Percentiles rank a stretch among this genome's conserved stretches.
Conservation (phyloP, 2,888 invertebrate species). For the Eudasyphora cyanicolor region DNA sequence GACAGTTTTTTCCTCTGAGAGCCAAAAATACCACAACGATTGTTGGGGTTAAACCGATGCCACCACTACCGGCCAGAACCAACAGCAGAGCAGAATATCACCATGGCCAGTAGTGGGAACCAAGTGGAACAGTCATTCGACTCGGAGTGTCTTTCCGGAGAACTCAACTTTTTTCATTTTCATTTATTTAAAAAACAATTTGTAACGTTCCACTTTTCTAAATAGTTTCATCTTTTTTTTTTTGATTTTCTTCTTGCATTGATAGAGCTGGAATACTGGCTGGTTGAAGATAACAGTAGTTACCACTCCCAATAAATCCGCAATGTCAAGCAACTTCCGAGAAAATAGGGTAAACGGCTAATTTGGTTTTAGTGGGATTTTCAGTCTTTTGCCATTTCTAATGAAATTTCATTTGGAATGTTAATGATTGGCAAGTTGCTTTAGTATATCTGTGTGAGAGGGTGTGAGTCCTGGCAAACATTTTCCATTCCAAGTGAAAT, state of each 20-base stretch:
- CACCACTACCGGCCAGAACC: not conserved
- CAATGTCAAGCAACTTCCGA: not conserved
- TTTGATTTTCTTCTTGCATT: not conserved
- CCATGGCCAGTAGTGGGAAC: too few relatives aligned
- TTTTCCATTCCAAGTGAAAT: not conserved
- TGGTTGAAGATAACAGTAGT: constrained; percentile 1
- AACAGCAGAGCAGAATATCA: too few relatives aligned
- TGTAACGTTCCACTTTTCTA: constrained; percentile 30
- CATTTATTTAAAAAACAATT: constrained; percentile 23
- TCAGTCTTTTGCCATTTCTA: not conserved
- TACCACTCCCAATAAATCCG: not conserved
- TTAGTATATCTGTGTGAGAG: not conserved
- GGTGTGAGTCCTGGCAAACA: not conserved
- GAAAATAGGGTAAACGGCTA: not conserved
- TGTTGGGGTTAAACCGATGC: constrained; percentile 8
- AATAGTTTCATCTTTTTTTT: not conserved
- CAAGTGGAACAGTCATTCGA: not conserved
- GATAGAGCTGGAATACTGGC: too few relatives aligned
- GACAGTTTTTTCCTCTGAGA: not conserved
- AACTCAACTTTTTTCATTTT: not conserved
- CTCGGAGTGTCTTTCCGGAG: not conserved
- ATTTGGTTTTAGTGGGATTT: constrained; percentile 11
- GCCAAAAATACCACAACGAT: constrained; percentile 10
- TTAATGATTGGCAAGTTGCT: not conserved
- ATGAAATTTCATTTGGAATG: constrained; percentile 6